These are phyloP conservation scores for Drosophila sp. DNA, from an alignment of 1,140 invertebrate genomes.

Conservation along the genomic window DNA sequence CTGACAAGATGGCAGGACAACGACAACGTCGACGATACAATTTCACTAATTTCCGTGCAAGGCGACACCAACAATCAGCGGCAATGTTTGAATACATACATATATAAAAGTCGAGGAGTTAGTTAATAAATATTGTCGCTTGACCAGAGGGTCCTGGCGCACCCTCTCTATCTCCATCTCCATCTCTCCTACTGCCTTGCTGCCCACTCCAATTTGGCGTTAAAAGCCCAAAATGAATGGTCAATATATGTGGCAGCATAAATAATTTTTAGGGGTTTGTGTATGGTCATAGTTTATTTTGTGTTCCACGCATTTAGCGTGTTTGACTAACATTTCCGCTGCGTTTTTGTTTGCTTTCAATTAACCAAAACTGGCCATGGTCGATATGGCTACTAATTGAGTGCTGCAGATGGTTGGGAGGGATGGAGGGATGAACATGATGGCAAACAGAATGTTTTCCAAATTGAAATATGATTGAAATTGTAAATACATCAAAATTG, in stretches of 20 bases:
- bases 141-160: constrained; percentile 28
- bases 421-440: constrained; percentile 13
- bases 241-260: constrained; percentile 71
- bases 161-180: constrained; percentile 46
- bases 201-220: constrained; percentile 37
- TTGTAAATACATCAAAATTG: constrained; percentile 28
- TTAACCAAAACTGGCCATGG: constrained; percentile 74
- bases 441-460: constrained; percentile 55
- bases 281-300: constrained; percentile 38
- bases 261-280: constrained; percentile 75
- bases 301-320: constrained; percentile 47
- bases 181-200: neutral
- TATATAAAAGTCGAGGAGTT: constrained; percentile 16
- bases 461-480: constrained; percentile 54
- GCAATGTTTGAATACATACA: constrained; percentile 56
- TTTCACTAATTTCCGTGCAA: constrained; percentile 80
- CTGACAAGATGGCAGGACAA: constrained; percentile 17
- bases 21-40: constrained; percentile 57
- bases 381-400: constrained; percentile 58
- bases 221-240: constrained; percentile 80
- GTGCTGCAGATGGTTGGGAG: constrained; percentile 25
- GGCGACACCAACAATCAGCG: constrained; percentile 75
- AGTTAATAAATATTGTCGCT: constrained; percentile 74
- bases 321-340: constrained; percentile 70
- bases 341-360: constrained; percentile 74